Conservation (phyloP, 2,888 invertebrate genomes). For the Dorcus hopei region DNA sequence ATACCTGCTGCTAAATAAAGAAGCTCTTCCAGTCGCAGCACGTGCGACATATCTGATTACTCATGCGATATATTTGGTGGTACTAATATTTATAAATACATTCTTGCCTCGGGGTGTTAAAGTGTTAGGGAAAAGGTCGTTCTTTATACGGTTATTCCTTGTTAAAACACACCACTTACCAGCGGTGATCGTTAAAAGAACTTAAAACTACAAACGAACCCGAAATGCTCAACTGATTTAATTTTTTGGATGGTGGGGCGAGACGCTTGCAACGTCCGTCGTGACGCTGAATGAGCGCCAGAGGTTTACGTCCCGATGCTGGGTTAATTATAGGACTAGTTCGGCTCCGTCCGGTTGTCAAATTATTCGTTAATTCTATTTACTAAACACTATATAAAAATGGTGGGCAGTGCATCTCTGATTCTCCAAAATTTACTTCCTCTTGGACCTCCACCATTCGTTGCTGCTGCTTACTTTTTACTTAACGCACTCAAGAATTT, state of each 20-base stretch:
- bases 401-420: no score
- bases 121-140: neutral
- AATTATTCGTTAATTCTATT: constrained; percentile 25
- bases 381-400: neutral
- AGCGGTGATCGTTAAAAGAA: constrained; percentile 19
- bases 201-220: neutral
- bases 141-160: neutral
- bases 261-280: constrained; percentile 21
- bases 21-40: constrained; percentile 3
- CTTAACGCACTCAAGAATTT: no score
- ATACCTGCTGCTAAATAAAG: constrained; percentile 18
- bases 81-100: constrained; percentile 4
- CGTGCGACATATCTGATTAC: constrained; percentile 14
- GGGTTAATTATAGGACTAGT: constrained; percentile 43
- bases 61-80: constrained; percentile 26
- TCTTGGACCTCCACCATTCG: no score
- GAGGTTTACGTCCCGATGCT: constrained; percentile 33
- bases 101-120: neutral
- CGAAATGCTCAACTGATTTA: constrained; percentile 7
- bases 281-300: constrained; percentile 24
- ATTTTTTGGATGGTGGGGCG: constrained; percentile 10
- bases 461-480: no score
- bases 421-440: no score
- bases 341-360: constrained; percentile 46
- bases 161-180: constrained; percentile 24